Conservation (phyloP, 2,888 invertebrate species). For the Amphipyra berbera region DNA sequence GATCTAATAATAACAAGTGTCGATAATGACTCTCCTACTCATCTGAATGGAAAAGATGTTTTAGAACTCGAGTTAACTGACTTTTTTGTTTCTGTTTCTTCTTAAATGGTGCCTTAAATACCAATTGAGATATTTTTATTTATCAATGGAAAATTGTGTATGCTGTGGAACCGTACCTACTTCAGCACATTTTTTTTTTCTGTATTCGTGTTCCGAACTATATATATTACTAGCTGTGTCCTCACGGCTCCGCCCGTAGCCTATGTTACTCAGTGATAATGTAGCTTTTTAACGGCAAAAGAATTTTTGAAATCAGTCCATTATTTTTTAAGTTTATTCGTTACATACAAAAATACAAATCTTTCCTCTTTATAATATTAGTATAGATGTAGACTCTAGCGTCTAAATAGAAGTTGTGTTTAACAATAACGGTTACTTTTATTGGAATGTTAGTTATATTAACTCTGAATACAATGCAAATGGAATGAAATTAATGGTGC, state of each 20-base stretch:
- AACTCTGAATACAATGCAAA: constrained; percentile 19
- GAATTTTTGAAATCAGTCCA: too few relatives aligned
- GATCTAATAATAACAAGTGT: constrained; percentile 37
- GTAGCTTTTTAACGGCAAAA: too few relatives aligned
- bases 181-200: background rate
- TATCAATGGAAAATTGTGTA: too few relatives aligned
- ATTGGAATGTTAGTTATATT: background rate
- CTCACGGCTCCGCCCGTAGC: too few relatives aligned
- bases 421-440: background rate
- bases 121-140: too few relatives aligned
- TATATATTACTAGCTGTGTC: too few relatives aligned
- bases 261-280: too few relatives aligned
- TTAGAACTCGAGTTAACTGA: background rate
- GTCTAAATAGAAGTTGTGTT: background rate
- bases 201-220: background rate
- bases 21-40: constrained; percentile 9
- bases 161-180: too few relatives aligned
- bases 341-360: too few relatives aligned
- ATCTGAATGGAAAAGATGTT: background rate
- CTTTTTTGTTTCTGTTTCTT: background rate
- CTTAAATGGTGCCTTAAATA: background rate
- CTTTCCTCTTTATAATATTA: too few relatives aligned
- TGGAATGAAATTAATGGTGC: constrained; percentile 30
- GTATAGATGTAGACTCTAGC: background rate
- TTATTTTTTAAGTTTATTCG: too few relatives aligned